Percentiles rank a stretch among this genome's conserved stretches.
These are phyloP conservation scores for Acrobasis repandana DNA, from an alignment of 2,888 invertebrate species.

Conservation along the genomic window DNA sequence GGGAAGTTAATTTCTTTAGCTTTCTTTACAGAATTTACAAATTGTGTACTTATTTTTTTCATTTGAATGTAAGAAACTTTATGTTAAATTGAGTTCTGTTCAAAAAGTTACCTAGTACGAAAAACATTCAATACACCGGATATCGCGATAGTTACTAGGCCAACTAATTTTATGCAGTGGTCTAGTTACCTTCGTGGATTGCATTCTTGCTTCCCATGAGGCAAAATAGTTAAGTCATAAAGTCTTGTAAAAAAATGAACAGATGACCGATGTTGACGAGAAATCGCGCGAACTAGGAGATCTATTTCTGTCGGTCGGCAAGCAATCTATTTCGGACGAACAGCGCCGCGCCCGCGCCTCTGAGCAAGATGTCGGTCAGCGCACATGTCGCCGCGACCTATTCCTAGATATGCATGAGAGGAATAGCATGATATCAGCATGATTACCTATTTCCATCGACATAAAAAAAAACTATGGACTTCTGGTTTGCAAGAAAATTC, in stretches of 20 bases:
- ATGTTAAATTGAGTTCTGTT: too few relatives aligned
- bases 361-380: slow-evolving; percentile 72
- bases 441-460: slow-evolving; percentile 45
- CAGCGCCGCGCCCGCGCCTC: slow-evolving; percentile 74
- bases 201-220: too few relatives aligned
- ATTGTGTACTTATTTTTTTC: too few relatives aligned
- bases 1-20: slow-evolving; percentile 50
- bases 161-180: too few relatives aligned
- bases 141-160: too few relatives aligned
- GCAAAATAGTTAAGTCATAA: too few relatives aligned
- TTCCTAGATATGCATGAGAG: slow-evolving; percentile 61
- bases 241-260: slow-evolving; percentile 41
- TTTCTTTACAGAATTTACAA: too few relatives aligned
- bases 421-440: slow-evolving; percentile 65
- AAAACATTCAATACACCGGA: too few relatives aligned
- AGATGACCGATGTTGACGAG: slow-evolving; percentile 58
- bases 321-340: slow-evolving; percentile 71
- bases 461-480: background rate
- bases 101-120: too few relatives aligned
- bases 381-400: slow-evolving; percentile 53
- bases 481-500: background rate
- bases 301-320: slow-evolving; percentile 69
- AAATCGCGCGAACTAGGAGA: slow-evolving; percentile 49
- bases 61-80: too few relatives aligned
- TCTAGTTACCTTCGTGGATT: too few relatives aligned